Percentiles rank a stretch among this genome's conserved stretches.
Evolutionary conservation across 2,888 invertebrate species (phyloP).

Genomic region (Neria commutata): DNA sequence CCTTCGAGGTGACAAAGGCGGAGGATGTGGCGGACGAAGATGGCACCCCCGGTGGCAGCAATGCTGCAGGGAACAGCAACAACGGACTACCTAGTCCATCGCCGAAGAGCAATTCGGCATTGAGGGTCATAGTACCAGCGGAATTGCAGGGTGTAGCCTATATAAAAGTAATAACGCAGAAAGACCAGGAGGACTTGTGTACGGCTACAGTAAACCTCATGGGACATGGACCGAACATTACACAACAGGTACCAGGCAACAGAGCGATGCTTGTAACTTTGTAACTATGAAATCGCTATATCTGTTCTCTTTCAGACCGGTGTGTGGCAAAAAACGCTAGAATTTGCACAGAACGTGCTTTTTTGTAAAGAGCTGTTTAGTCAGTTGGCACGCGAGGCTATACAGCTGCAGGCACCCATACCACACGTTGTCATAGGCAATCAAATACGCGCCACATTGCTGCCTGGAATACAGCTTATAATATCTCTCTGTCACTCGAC

Average conservation of each 20-base stretch:
- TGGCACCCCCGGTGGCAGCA: slow-evolving; percentile 47
- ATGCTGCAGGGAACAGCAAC: slow-evolving; percentile 31
- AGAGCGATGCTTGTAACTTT: background rate
- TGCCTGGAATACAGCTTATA: slow-evolving; percentile 91
- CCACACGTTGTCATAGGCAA: slow-evolving; percentile 97
- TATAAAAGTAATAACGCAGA: slow-evolving; percentile 93
- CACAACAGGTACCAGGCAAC: slow-evolving; percentile 64
- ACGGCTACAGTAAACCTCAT: slow-evolving; percentile 81
- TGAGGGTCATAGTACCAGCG: slow-evolving; percentile 90
- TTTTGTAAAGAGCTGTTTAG: slow-evolving; percentile 97
- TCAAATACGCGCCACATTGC: slow-evolving; percentile 92
- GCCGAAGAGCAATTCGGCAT: slow-evolving; percentile 73
- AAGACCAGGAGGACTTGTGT: slow-evolving; percentile 90
- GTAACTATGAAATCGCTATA: background rate
- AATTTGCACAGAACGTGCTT: slow-evolving; percentile 94
- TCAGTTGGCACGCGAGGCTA: slow-evolving; percentile 92
- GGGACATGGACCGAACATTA: slow-evolving; percentile 74
- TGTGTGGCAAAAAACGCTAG: slow-evolving; percentile 95
- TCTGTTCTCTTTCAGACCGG: slow-evolving; percentile 51
- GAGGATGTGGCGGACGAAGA: slow-evolving; percentile 65
- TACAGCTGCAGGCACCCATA: slow-evolving; percentile 89
- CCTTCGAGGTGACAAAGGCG: slow-evolving; percentile 95
- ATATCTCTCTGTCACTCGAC: slow-evolving; percentile 91
- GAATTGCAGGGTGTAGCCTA: slow-evolving; percentile 95
- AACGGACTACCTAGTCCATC: slow-evolving; percentile 67